Evolutionary conservation across 2,888 invertebrate species (phyloP).

Genomic region (Phengaris arion): DNA sequence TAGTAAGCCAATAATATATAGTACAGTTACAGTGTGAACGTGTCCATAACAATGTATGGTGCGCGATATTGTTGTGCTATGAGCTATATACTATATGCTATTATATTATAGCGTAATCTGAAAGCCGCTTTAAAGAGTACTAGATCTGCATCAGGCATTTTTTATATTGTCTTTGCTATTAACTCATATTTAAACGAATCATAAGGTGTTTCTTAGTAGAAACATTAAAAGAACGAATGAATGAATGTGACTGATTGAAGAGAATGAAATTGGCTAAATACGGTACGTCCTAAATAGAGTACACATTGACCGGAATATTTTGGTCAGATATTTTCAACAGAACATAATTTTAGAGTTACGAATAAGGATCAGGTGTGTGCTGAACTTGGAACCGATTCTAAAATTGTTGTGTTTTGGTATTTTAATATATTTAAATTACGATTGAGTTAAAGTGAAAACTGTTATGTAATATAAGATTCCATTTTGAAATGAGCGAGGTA

Average conservation of each 20-base stretch:
- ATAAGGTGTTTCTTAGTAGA: background rate
- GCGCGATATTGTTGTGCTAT: no score
- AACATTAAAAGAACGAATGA: background rate
- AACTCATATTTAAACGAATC: background rate
- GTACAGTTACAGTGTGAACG: no score
- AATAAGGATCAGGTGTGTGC: slow-evolving; percentile 49
- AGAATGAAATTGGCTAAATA: slow-evolving; percentile 1
- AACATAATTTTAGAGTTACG: slow-evolving; percentile 47
- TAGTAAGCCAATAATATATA: no score
- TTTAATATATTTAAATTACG: background rate
- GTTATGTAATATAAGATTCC: background rate
- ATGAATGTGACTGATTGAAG: background rate
- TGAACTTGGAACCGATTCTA: slow-evolving; percentile 32
- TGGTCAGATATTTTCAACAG: slow-evolving; percentile 41
- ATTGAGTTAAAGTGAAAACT: slow-evolving; percentile 13
- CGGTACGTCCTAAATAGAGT: slow-evolving; percentile 11
- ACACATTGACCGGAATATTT: slow-evolving; percentile 35
- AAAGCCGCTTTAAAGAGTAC: no score
- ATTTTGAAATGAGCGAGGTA: background rate
- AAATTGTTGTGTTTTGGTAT: slow-evolving; percentile 35
- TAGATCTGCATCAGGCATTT: no score
- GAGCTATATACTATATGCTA: no score
- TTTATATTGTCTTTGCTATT: no score
- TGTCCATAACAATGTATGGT: no score
- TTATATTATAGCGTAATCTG: no score